Base-by-base conservation (phyloP, 2,797 vertebrate species). In the Nannoperca obscura region DNA sequence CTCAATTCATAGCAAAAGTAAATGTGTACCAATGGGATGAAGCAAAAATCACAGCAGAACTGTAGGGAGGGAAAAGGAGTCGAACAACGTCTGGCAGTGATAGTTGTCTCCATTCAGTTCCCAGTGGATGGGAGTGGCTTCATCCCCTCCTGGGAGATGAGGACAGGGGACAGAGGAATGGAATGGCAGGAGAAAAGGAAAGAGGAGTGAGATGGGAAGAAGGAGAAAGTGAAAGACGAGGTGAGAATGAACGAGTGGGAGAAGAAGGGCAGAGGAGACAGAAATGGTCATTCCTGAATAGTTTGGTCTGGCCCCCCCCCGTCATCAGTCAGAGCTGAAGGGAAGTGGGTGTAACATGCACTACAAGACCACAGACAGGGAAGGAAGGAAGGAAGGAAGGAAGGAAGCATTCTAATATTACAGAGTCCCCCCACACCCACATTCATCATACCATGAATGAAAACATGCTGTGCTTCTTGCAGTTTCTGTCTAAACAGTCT, bases 71-170 rank as follows among this genome's bases (percentile, higher is more conserved):
- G 32, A 69, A 34, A 54, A 42, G 71, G 74, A 82, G 76, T 80
- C 62, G 79, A 94, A 3, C 96, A 95, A 92, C 82, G 74, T 17
- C 87, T 74, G 82, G 52, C 86, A 89, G 91, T 89, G 93, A 83
- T 92, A 91, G 91, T 73, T 85, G 89, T 92, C 95, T 89, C 92
- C 11, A 57, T 93, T 73, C 36, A 82, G 90, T 93, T 96, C 93
- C 88, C 94, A 91, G 94, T 88, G 89, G 94, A 93, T 88, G 89
- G 90, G 90, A 95, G 95, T 44, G 94, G 93, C 92, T 92, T 80
- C 93, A 92, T 96, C 94, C 95, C 96, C 90, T 65, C 78, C 69
- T 27, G 71, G 74, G 87, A 74, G 67, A 71, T 22, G 32, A 71
- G 54, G 44, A 55, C 8, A 2, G 11, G 22, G 47, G 49, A n/a